Percentiles rank a stretch among this genome's conserved stretches.
Evolutionary conservation across 2,797 vertebrate genomes (phyloP).

Genomic region (Clangula hyemalis): DNA sequence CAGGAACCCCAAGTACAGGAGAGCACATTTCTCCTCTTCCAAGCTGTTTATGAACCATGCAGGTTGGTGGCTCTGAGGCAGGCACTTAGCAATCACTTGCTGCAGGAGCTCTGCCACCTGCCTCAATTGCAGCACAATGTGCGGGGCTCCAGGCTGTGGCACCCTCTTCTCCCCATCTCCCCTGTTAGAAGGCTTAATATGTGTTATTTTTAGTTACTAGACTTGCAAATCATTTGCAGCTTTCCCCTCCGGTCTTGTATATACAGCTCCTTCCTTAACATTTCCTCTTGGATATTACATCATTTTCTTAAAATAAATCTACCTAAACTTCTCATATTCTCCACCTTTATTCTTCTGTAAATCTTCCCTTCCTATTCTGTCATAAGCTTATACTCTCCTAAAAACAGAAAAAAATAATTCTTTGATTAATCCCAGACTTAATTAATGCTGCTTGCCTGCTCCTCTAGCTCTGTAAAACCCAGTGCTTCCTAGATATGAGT

Average conservation of each 20-base stretch:
- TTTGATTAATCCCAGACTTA: not conserved
- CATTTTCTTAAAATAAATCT: constrained; percentile 15
- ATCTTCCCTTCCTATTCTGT: not conserved
- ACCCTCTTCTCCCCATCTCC: not conserved
- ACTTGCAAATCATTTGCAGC: constrained; percentile 10
- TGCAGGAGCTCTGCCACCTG: not conserved
- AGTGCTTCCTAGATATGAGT: not conserved
- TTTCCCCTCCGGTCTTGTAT: not conserved
- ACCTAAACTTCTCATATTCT: not conserved
- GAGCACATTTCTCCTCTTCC: not conserved
- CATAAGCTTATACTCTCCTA: not conserved
- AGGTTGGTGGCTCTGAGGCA: not conserved
- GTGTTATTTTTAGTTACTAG: constrained; percentile 1
- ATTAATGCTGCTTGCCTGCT: not conserved
- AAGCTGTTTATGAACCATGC: not conserved
- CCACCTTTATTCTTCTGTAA: not conserved
- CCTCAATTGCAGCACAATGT: not conserved
- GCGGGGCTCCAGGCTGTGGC: not conserved
- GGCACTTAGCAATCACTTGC: not conserved
- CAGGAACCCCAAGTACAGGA: fast-evolving
- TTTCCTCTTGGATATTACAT: constrained; percentile 36
- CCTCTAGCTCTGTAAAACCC: not conserved
- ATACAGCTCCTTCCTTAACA: not conserved
- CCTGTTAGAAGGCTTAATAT: not conserved
- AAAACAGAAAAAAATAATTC: not conserved